phyloP scores from a whole-genome alignment of 2,797 vertebrate species.

The Channallabes apus region DNA sequence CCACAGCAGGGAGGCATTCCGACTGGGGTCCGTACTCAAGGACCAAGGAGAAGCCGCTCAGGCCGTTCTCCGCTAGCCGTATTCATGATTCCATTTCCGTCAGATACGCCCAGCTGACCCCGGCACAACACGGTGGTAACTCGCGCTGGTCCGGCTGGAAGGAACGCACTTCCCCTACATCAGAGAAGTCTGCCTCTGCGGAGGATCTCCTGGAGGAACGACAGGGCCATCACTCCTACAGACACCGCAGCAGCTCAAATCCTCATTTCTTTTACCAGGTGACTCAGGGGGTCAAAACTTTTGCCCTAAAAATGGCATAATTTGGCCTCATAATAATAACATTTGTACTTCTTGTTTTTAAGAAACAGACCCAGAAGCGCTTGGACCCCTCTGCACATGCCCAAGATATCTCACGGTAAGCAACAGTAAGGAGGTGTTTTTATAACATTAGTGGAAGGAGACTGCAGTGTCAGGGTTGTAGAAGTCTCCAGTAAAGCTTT shows the following conservation, averaged over 20 bases:
- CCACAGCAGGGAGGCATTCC: conserved; percentile 67
- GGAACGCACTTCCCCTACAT: conserved; percentile 56
- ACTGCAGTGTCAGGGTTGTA: neutral
- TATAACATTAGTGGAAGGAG: neutral
- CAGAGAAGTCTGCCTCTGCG: conserved; percentile 63
- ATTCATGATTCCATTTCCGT: conserved; percentile 71
- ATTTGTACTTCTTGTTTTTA: neutral
- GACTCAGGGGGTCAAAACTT: conserved; percentile 41
- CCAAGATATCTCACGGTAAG: conserved; percentile 37
- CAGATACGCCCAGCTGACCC: conserved; percentile 67
- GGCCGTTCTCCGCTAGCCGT: conserved; percentile 72
- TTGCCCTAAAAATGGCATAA: neutral
- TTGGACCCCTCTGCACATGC: neutral
- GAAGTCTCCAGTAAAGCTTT: too few relatives aligned
- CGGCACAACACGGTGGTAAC: conserved; percentile 55
- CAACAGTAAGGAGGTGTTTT: neutral
- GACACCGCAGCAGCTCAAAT: conserved; percentile 68
- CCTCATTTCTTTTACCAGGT: conserved; percentile 68
- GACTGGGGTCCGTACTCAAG: conserved; percentile 67
- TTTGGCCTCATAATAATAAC: neutral
- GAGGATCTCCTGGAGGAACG: conserved; percentile 70
- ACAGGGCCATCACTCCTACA: conserved; percentile 58
- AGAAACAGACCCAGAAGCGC: conserved; percentile 25
- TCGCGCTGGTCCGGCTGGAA: conserved; percentile 60
- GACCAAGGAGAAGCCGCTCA: conserved; percentile 66